Evolutionary conservation across 2,113 vertebrate species (phyloP).

Genomic region (Eulemur macaco): DNA sequence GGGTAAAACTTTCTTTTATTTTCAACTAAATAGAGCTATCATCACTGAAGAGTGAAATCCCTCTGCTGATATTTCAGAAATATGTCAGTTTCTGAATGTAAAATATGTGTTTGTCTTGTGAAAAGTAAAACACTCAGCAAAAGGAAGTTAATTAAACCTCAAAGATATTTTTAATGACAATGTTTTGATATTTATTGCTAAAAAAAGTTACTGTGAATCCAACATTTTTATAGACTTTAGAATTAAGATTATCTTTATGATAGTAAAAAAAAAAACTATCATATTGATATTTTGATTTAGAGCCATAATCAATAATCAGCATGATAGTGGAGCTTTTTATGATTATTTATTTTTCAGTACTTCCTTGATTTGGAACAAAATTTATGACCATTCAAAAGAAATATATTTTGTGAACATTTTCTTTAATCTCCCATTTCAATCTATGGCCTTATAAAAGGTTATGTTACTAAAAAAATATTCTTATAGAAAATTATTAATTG

Average conservation of each 20-base stretch:
- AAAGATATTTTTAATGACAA: background rate
- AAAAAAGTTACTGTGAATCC: background rate
- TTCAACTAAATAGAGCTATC: slow-evolving; percentile 4
- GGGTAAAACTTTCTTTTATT: slow-evolving; percentile 29
- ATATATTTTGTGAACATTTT: slow-evolving; percentile 9
- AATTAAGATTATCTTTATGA: background rate
- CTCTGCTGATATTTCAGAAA: slow-evolving; percentile 11
- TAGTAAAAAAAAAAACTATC: background rate
- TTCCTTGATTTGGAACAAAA: slow-evolving; percentile 21
- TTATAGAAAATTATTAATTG: slow-evolving; percentile 5
- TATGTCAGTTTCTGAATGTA: background rate
- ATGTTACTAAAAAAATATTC: slow-evolving; percentile 27
- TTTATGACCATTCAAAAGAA: background rate
- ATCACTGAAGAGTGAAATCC: slow-evolving; percentile 24
- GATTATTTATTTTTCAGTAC: background rate
- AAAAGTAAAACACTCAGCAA: background rate
- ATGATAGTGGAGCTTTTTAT: background rate
- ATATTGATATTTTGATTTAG: background rate
- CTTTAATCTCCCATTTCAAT: background rate
- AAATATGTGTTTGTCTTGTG: background rate
- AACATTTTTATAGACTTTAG: background rate
- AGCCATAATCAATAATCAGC: background rate
- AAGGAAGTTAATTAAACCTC: background rate
- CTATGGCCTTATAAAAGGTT: background rate
- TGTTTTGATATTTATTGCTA: background rate